These are phyloP conservation scores for Spondyliosoma cantharus DNA, from an alignment of 2,797 vertebrate species.

Conservation along the genomic window DNA sequence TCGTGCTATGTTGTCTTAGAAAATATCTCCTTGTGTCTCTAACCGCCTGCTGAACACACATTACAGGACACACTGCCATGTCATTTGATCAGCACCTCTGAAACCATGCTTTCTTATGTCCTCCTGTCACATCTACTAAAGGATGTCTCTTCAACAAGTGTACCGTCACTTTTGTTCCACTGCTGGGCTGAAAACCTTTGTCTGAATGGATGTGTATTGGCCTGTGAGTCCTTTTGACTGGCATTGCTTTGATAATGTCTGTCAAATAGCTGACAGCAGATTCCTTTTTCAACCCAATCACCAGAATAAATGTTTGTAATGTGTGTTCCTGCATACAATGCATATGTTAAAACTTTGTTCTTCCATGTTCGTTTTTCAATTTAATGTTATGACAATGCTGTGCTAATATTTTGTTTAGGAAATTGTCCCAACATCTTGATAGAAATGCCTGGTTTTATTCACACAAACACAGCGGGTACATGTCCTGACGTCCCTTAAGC, in stretches of 20 bases:
- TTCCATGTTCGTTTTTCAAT: too few species aligned
- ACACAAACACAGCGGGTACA: too few species aligned
- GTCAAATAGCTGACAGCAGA: slow-evolving; percentile 18
- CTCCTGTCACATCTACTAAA: slow-evolving; percentile 1
- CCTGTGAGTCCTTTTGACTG: slow-evolving; percentile 34
- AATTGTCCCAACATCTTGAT: too few species aligned
- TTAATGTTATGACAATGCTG: too few species aligned
- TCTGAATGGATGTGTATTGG: slow-evolving; percentile 57
- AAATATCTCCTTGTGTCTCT: neutral
- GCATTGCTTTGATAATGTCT: slow-evolving; percentile 48
- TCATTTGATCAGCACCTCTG: slow-evolving; percentile 9
- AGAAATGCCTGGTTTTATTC: too few species aligned
- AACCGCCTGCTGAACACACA: neutral
- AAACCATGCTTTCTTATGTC: neutral
- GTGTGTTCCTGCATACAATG: too few species aligned
- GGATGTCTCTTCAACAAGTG: slow-evolving; percentile 4
- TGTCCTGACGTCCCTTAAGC: too few species aligned
- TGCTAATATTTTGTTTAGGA: too few species aligned
- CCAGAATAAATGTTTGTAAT: too few species aligned
- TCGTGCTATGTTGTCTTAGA: neutral
- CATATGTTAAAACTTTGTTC: too few species aligned
- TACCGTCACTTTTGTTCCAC: slow-evolving; percentile 2
- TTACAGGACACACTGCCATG: neutral
- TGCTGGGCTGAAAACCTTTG: slow-evolving; percentile 22
- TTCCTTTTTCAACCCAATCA: slow-evolving; percentile 2